A percentile compares a stretch with the other conserved stretches of the same genome.
Evolutionary conservation across 2,797 vertebrate species (phyloP).

Genomic region (Pipistrellus kuhlii): DNA sequence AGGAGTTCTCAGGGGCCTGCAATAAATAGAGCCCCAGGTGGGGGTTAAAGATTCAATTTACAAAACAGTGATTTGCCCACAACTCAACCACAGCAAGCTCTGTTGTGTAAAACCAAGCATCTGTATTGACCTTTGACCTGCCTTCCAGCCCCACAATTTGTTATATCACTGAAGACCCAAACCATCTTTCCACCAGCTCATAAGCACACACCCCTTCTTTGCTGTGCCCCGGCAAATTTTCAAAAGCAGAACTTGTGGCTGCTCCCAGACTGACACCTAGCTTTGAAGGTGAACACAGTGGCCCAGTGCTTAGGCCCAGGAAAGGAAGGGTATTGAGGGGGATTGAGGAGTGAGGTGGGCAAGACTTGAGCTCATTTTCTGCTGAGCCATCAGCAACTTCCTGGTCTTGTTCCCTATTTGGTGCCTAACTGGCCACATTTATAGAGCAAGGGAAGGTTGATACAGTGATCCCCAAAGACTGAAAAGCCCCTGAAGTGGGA

Average conservation of each 20-base stretch:
- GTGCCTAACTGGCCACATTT: background rate
- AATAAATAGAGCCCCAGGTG: background rate
- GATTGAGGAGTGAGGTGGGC: accelerated
- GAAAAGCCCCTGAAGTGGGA: background rate
- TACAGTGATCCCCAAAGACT: background rate
- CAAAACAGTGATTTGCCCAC: background rate
- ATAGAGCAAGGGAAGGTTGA: background rate
- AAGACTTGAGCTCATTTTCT: background rate
- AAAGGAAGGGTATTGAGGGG: accelerated
- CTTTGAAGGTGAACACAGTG: background rate
- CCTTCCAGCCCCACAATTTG: background rate
- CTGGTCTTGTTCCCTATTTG: background rate
- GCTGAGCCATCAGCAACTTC: background rate
- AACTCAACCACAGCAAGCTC: background rate
- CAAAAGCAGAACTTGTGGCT: background rate
- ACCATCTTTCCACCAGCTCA: background rate
- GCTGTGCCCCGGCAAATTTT: background rate
- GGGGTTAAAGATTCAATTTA: slow-evolving; percentile 39
- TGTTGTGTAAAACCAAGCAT: background rate
- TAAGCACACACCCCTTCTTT: background rate
- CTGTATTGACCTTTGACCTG: background rate
- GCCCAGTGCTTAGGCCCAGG: background rate
- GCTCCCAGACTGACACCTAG: background rate
- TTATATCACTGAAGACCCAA: background rate
- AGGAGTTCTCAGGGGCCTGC: slow-evolving; percentile 6